Evolutionary conservation across 1,140 invertebrate species (phyloP).

Genomic region (Apis cerana): DNA sequence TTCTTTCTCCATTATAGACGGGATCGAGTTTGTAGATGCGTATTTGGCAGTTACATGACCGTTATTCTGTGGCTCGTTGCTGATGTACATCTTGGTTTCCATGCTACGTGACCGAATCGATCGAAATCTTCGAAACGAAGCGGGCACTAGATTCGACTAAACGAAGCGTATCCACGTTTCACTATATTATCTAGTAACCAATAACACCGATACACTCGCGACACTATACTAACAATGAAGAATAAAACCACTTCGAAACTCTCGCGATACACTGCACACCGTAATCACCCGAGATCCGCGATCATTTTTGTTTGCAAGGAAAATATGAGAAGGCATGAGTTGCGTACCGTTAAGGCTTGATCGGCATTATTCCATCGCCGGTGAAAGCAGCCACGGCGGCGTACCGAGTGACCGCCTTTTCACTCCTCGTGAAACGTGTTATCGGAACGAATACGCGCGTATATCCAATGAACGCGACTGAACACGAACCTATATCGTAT

Average conservation of each 20-base stretch:
- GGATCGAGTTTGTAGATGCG: slow-evolving; percentile 79
- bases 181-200: neutral
- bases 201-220: neutral
- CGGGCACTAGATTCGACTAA: neutral
- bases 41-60: slow-evolving; percentile 69
- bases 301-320: slow-evolving; percentile 33
- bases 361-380: slow-evolving; percentile 62
- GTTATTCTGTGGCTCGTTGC: slow-evolving; percentile 62
- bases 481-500: slow-evolving; percentile 3
- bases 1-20: slow-evolving; percentile 72
- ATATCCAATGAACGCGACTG: neutral
- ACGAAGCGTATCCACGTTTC: neutral
- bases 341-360: slow-evolving; percentile 53
- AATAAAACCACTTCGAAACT: neutral
- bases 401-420: slow-evolving; percentile 73
- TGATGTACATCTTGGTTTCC: slow-evolving; percentile 77
- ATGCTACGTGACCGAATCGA: slow-evolving; percentile 60
- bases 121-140: neutral
- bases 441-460: slow-evolving; percentile 19
- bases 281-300: slow-evolving; percentile 6
- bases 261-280: neutral
- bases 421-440: slow-evolving; percentile 65
- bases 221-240: neutral
- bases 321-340: slow-evolving; percentile 42
- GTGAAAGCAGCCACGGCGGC: slow-evolving; percentile 70